Evolutionary conservation across 2,797 vertebrate genomes (phyloP).

Genomic region (Rhinophrynus dorsalis): DNA sequence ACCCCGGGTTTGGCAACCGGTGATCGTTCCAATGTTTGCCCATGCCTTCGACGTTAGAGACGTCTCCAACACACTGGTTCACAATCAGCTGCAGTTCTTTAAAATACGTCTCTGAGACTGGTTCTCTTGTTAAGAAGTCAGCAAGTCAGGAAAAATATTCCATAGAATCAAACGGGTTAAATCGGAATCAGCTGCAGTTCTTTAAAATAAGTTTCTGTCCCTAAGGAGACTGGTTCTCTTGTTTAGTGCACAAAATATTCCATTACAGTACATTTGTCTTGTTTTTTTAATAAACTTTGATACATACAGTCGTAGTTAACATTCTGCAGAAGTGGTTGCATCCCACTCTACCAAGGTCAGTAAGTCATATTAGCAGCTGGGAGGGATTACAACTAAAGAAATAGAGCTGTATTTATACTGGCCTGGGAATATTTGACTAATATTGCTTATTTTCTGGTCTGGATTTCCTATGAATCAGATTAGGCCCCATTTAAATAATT

Average conservation of each 20-base stretch:
- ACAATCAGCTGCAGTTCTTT: too few species aligned
- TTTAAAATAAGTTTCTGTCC: constrained; percentile 65
- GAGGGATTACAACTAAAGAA: constrained; percentile 13
- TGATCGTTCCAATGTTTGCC: too few species aligned
- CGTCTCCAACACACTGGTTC: too few species aligned
- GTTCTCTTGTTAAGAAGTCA: too few species aligned
- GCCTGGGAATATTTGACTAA: background rate
- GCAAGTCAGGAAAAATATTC: too few species aligned
- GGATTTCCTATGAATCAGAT: background rate
- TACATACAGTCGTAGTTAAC: constrained; percentile 14
- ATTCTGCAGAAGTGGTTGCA: constrained; percentile 10
- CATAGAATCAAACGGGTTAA: too few species aligned
- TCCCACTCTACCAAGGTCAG: constrained; percentile 2
- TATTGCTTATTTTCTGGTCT: too few species aligned
- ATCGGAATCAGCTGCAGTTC: constrained; percentile 78
- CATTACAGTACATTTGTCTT: background rate
- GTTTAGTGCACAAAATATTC: background rate
- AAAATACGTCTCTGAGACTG: too few species aligned
- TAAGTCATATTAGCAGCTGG: constrained; percentile 29
- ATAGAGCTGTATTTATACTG: background rate
- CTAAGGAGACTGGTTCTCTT: constrained; percentile 53
- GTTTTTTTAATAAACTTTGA: background rate
- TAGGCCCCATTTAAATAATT: too few species aligned
- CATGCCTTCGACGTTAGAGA: too few species aligned
- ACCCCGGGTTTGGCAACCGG: too few species aligned